Evolutionary conservation across 2,113 vertebrate species (phyloP).

Genomic region (Clarias macrocephalus): DNA sequence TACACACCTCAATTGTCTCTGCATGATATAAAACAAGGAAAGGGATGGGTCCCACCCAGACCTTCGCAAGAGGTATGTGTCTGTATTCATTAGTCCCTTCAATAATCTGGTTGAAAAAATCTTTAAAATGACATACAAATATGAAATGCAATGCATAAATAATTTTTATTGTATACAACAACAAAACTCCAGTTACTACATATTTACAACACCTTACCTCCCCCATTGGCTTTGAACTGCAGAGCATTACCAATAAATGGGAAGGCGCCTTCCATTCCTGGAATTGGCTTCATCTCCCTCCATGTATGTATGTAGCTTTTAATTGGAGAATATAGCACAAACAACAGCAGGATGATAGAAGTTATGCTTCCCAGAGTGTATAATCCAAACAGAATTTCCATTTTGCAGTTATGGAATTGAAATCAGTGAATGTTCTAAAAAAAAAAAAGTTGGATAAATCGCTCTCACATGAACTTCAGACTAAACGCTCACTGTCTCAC

Average conservation of each 20-base stretch:
- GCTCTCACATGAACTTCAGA: conserved; percentile 49
- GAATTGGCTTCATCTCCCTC: conserved; percentile 59
- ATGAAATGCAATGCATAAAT: neutral
- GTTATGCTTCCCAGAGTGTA: conserved; percentile 40
- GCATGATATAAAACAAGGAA: conserved; percentile 57
- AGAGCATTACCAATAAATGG: conserved; percentile 60
- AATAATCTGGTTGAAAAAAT: conserved; percentile 60
- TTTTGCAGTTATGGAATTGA: conserved; percentile 34
- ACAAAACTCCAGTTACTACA: neutral
- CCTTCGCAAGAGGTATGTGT: conserved; percentile 53
- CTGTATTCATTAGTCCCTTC: conserved; percentile 57
- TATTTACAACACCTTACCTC: conserved; percentile 43
- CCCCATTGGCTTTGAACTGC: conserved; percentile 56
- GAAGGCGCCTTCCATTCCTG: conserved; percentile 51
- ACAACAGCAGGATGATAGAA: conserved; percentile 36
- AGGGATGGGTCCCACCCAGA: conserved; percentile 59
- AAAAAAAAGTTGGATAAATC: neutral
- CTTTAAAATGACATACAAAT: conserved; percentile 38
- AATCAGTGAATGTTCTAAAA: neutral
- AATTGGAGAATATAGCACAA: conserved; percentile 35
- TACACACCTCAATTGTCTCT: conserved; percentile 59
- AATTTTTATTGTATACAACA: neutral
- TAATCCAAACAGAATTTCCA: conserved; percentile 49
- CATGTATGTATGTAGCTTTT: conserved; percentile 55
- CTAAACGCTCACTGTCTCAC: conserved; percentile 29